A percentile compares a stretch with the other conserved stretches of the same genome.
Conservation (phyloP, 1,140 invertebrate species). For the Papilio glaucus region DNA sequence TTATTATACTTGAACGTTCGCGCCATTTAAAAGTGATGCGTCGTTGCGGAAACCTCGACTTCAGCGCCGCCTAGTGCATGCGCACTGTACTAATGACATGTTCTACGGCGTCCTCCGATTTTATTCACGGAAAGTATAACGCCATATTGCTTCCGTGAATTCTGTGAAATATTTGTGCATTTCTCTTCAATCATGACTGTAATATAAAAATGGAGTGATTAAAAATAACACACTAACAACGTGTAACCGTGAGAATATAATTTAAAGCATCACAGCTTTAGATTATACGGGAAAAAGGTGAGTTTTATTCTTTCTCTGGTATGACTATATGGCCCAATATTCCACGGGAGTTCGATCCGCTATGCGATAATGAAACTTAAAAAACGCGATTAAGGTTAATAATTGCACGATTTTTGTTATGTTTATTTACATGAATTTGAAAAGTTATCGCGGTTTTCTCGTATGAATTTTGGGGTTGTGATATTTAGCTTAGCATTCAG, state of each 20-base stretch:
- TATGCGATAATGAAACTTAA: conserved; percentile 85
- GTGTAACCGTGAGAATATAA: conserved; percentile 56
- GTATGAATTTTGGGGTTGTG: conserved; percentile 61
- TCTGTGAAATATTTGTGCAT: conserved; percentile 78
- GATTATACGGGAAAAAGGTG: conserved; percentile 75
- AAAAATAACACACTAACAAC: conserved; percentile 63
- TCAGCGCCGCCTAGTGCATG: conserved; percentile 65
- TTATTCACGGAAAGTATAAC: conserved; percentile 82
- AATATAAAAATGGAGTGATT: conserved; percentile 79
- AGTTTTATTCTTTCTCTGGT: conserved; percentile 81
- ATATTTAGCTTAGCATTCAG: conserved; percentile 57
- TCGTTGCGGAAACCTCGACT: conserved; percentile 74
- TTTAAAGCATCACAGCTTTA: conserved; percentile 60
- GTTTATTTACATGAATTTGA: conserved; percentile 84
- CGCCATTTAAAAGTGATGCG: conserved; percentile 49
- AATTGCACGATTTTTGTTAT: conserved; percentile 84
- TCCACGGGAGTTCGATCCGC: conserved; percentile 83
- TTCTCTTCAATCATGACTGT: conserved; percentile 80
- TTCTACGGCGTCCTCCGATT: conserved; percentile 82
- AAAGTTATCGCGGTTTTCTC: conserved; percentile 82
- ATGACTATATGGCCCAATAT: conserved; percentile 85
- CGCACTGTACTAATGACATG: conserved; percentile 80
- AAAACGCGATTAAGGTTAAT: conserved; percentile 84
- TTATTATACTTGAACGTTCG: conserved; percentile 33
- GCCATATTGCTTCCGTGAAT: conserved; percentile 83